Conservation (phyloP, 2,888 invertebrate species). For the Limnephilus rhombicus region DNA sequence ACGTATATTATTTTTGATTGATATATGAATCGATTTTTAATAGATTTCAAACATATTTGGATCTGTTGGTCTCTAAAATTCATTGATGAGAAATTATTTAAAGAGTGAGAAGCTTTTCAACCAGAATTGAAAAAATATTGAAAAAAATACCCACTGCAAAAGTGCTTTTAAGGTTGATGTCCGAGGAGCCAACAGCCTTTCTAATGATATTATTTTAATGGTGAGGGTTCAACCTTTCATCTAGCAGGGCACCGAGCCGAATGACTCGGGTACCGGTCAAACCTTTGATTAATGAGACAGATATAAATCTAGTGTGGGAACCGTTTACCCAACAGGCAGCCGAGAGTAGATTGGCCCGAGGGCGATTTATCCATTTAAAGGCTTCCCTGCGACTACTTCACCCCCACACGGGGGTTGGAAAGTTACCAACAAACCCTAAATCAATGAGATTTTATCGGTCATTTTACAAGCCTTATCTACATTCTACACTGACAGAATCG, state of each 20-base stretch:
- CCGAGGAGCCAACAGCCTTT: background rate
- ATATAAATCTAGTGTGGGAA: constrained; percentile 14
- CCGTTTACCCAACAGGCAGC: background rate
- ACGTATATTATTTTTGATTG: no score
- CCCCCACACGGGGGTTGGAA: background rate
- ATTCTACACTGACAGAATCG: background rate
- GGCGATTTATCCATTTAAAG: background rate
- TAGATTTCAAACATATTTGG: no score
- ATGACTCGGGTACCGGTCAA: background rate
- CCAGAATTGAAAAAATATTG: background rate
- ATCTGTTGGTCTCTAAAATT: no score
- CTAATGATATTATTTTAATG: background rate
- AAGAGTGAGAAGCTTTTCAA: background rate
- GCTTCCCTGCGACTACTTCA: background rate
- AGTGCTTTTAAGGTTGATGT: background rate
- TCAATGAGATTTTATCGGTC: background rate
- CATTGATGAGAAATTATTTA: no score
- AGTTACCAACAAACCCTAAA: background rate
- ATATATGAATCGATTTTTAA: no score
- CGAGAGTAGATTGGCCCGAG: background rate
- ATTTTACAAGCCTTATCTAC: background rate
- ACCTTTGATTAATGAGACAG: constrained; percentile 16
- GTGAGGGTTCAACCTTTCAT: background rate
- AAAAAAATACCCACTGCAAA: background rate
- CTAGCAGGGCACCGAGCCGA: background rate